These are phyloP conservation scores for Philaethria dido DNA, from an alignment of 2,888 invertebrate genomes.

Conservation along the genomic window DNA sequence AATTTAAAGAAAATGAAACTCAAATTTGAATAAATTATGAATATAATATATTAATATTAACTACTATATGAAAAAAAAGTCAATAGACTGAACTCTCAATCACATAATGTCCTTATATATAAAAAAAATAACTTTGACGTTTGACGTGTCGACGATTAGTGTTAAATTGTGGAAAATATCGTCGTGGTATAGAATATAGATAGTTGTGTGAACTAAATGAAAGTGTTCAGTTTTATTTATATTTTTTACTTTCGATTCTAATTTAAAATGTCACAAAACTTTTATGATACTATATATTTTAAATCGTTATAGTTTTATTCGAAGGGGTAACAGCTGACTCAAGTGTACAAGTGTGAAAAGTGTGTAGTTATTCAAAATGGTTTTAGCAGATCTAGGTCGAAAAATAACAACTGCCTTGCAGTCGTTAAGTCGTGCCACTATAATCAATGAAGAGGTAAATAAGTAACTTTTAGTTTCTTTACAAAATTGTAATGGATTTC, in stretches of 20 bases:
- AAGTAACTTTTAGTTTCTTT: constrained; percentile 40
- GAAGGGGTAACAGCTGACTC: constrained; percentile 35
- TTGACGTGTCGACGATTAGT: constrained; percentile 47
- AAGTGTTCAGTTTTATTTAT: constrained; percentile 8
- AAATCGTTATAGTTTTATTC: constrained; percentile 28
- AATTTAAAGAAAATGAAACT: background rate
- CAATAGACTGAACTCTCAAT: background rate
- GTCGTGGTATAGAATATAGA: constrained; percentile 33
- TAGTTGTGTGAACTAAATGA: constrained; percentile 13
- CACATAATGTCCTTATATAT: background rate
- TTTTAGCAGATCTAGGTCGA: constrained; percentile 99
- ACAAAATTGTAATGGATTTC: background rate
- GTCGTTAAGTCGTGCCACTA: constrained; percentile 98
- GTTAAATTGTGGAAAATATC: constrained; percentile 33
- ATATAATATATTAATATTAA: background rate
- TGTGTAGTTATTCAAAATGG: constrained; percentile 88
- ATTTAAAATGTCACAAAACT: constrained; percentile 43
- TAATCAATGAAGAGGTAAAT: constrained; percentile 97
- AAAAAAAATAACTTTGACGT: constrained; percentile 32
- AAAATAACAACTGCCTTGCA: constrained; percentile 99
- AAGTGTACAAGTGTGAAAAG: constrained; percentile 29
- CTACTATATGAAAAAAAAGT: background rate
- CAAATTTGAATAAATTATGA: background rate
- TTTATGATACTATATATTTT: constrained; percentile 24
- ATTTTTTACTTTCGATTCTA: constrained; percentile 6